Evolutionary conservation across 2,888 invertebrate genomes (phyloP).

Genomic region (Melitaea athalia): DNA sequence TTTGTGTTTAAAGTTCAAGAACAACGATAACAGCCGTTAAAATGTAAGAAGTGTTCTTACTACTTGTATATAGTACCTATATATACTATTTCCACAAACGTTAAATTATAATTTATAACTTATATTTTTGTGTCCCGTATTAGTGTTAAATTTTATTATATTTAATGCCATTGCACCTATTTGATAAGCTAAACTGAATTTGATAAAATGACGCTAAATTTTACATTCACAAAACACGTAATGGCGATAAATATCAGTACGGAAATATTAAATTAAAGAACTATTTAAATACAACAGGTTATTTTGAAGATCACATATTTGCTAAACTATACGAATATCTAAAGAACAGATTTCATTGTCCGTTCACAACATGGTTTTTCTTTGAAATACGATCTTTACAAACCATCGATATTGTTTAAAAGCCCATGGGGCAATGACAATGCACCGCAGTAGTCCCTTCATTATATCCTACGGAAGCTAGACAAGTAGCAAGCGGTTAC

Average conservation of each 20-base stretch:
- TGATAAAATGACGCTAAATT: no score
- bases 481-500: constrained; percentile 55
- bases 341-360: constrained; percentile 35
- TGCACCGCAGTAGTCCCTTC: constrained; percentile 61
- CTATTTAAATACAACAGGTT: not conserved
- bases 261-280: not conserved
- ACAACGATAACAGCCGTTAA: no score
- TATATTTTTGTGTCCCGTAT: no score
- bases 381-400: constrained; percentile 60
- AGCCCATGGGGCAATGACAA: constrained; percentile 68
- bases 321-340: constrained; percentile 7
- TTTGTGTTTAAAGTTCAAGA: no score
- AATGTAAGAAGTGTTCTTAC: no score
- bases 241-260: not conserved
- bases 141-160: no score
- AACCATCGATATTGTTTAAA: constrained; percentile 60
- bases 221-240: not conserved
- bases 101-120: no score
- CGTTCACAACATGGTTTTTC: constrained; percentile 31
- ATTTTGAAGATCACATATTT: not conserved
- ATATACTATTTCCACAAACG: no score
- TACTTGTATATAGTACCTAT: no score
- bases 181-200: no score
- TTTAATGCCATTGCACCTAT: no score
- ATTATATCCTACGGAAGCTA: constrained; percentile 70